Conservation (phyloP, 2,113 vertebrate species). For the Albula glossodonta region DNA sequence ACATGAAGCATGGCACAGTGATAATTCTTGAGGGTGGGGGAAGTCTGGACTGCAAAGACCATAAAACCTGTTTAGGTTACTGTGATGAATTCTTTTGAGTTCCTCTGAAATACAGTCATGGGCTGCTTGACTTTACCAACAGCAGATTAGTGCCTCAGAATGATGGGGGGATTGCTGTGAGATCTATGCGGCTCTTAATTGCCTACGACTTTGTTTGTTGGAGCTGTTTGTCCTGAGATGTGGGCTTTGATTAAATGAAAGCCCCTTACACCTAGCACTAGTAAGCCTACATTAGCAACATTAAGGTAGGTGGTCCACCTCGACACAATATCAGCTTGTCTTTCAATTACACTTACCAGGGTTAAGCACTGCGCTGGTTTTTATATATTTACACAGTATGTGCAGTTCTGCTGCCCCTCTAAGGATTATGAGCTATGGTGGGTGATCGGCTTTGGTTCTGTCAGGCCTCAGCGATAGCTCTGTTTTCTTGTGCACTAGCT, state of each 20-base stretch:
- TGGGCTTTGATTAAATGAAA: conserved; percentile 25
- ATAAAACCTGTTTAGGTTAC: background rate
- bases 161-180: background rate
- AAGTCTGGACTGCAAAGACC: background rate
- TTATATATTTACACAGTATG: conserved; percentile 38
- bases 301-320: background rate
- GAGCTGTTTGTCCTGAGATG: conserved; percentile 17
- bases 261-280: conserved; percentile 16
- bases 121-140: too few species aligned
- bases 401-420: conserved; percentile 29
- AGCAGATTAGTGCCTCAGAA: too few species aligned
- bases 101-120: too few species aligned
- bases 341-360: conserved; percentile 50
- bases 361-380: conserved; percentile 44
- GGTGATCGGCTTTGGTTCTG: conserved; percentile 46
- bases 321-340: conserved; percentile 38
- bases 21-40: background rate
- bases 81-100: background rate
- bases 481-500: background rate
- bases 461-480: background rate
- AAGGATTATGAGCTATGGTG: conserved; percentile 46
- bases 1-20: background rate
- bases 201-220: background rate
- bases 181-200: background rate
- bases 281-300: conserved; percentile 34